phyloP scores from a whole-genome alignment of 2,888 invertebrate genomes.

The Mythimna pallens region DNA sequence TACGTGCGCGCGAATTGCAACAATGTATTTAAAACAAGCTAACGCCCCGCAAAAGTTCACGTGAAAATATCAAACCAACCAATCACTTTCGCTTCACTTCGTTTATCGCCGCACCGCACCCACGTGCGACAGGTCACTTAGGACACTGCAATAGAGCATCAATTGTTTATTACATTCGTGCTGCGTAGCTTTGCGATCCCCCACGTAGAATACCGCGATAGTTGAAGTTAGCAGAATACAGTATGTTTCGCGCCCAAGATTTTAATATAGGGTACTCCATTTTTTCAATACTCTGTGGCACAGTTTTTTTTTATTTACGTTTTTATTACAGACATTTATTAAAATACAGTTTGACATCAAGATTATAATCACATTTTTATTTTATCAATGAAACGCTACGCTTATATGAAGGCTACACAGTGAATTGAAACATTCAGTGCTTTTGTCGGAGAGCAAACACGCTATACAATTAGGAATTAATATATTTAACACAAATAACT shows the following conservation, averaged over 20 bases:
- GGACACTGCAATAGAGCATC: too few relatives aligned
- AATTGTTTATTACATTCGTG: too few relatives aligned
- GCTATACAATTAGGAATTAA: background rate
- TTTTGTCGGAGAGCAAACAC: background rate
- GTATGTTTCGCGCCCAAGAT: too few relatives aligned
- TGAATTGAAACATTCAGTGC: slow-evolving; percentile 13
- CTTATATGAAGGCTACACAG: slow-evolving; percentile 27
- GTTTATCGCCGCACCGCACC: too few relatives aligned
- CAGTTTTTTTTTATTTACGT: background rate
- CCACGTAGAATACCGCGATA: too few relatives aligned
- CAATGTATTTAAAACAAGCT: too few relatives aligned
- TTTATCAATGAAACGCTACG: slow-evolving; percentile 25
- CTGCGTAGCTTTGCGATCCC: too few relatives aligned
- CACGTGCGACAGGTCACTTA: too few relatives aligned
- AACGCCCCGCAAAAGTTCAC: too few relatives aligned
- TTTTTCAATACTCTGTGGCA: slow-evolving; percentile 12
- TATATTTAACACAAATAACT: slow-evolving; percentile 9
- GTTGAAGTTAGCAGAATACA: background rate
- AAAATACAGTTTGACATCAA: slow-evolving; percentile 7
- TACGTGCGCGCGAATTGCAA: too few relatives aligned
- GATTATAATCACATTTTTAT: slow-evolving; percentile 31
- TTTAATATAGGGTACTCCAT: slow-evolving; percentile 2
- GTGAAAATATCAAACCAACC: too few relatives aligned
- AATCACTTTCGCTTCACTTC: too few relatives aligned
- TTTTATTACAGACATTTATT: background rate